Conservation (phyloP, 2,113 vertebrate genomes). For the Chrysochloris asiatica region DNA sequence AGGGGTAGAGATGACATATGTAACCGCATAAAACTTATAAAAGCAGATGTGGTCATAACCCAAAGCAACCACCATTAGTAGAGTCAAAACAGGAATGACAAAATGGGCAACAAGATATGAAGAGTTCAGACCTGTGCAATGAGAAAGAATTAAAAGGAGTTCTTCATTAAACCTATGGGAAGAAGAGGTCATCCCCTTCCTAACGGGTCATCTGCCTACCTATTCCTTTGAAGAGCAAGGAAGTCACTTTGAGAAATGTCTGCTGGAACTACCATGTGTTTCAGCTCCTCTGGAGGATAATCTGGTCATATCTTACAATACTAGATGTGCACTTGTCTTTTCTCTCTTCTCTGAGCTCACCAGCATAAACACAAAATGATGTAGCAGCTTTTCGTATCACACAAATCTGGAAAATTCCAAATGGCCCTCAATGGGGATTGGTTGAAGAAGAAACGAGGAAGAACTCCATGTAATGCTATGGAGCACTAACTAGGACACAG, state of each 20-base stretch:
- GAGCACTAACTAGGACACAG: too few relatives aligned
- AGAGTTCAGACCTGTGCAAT: background rate
- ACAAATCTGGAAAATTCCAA: background rate
- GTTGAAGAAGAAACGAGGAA: background rate
- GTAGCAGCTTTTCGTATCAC: too few relatives aligned
- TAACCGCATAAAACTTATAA: background rate
- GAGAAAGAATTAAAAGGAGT: background rate
- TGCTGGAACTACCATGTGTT: too few relatives aligned
- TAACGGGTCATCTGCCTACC: background rate
- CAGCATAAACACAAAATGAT: background rate
- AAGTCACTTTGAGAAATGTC: background rate
- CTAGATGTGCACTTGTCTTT: background rate
- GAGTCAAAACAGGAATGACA: background rate
- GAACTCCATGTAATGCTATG: too few relatives aligned
- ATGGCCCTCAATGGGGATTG: too few relatives aligned
- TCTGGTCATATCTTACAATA: background rate
- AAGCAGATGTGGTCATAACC: background rate
- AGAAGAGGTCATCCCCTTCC: background rate
- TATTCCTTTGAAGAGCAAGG: background rate
- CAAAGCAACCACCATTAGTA: background rate
- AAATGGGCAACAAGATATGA: background rate
- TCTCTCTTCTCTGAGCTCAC: background rate
- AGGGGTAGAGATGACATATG: background rate
- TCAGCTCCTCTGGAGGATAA: rapidly evolving
- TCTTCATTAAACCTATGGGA: too few relatives aligned